These are phyloP conservation scores for Sphaeridia pumilis DNA, from an alignment of 2,888 invertebrate genomes.

Conservation along the genomic window DNA sequence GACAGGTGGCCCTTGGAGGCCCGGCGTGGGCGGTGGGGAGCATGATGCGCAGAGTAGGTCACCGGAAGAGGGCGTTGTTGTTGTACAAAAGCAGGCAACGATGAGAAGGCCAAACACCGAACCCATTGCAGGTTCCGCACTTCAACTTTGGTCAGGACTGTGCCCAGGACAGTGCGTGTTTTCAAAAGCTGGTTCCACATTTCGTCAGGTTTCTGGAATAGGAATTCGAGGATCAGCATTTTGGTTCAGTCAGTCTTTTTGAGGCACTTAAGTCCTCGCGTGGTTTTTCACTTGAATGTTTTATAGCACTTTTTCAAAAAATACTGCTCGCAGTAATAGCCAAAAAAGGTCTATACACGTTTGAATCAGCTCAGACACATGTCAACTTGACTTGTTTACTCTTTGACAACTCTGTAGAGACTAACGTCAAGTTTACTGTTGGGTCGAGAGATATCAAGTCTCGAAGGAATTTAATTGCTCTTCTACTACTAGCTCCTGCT, in stretches of 20 bases:
- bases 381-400: too few relatives aligned
- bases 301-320: too few relatives aligned
- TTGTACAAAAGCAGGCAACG: not conserved
- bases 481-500: not conserved
- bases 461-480: not conserved
- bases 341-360: too few relatives aligned
- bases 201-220: slow-evolving; percentile 10
- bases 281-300: too few relatives aligned
- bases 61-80: not conserved
- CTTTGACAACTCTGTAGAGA: not conserved
- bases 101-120: slow-evolving; percentile 10
- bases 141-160: slow-evolving; percentile 7
- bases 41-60: not conserved
- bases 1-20: not conserved
- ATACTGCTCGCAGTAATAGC: too few relatives aligned
- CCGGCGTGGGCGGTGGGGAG: not conserved
- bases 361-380: too few relatives aligned
- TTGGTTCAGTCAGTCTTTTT: too few relatives aligned
- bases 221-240: not conserved
- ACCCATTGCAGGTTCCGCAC: slow-evolving; percentile 7
- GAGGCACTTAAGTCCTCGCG: too few relatives aligned
- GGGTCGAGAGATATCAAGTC: not conserved
- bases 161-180: slow-evolving; percentile 2
- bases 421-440: not conserved
- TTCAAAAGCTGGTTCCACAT: slow-evolving; percentile 13